Evolutionary conservation across 2,113 vertebrate genomes (phyloP).

Genomic region (Motacilla tschutschensis): DNA sequence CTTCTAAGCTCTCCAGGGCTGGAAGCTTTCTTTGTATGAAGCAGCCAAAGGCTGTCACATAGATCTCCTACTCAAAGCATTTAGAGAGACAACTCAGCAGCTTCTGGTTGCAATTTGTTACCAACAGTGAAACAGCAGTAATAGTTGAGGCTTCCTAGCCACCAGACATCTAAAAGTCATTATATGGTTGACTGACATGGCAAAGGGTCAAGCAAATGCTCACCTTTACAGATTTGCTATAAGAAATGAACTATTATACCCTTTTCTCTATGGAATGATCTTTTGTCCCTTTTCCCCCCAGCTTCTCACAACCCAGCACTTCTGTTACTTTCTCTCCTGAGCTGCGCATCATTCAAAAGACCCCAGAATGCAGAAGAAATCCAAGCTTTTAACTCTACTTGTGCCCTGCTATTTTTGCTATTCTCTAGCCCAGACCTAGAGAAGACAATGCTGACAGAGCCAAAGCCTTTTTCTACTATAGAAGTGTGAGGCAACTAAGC

Average conservation of each 20-base stretch:
- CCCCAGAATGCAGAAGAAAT: background rate
- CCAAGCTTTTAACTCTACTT: background rate
- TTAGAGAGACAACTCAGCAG: background rate
- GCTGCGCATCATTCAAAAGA: background rate
- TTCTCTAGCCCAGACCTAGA: background rate
- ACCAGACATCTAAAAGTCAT: background rate
- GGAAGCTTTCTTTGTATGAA: background rate
- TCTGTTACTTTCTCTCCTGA: background rate
- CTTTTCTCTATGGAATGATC: background rate
- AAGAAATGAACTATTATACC: background rate
- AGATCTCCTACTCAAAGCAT: background rate
- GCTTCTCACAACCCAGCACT: background rate
- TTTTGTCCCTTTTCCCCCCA: background rate
- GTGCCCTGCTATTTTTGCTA: background rate
- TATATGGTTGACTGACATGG: background rate
- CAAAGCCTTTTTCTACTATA: background rate
- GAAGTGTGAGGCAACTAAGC: background rate
- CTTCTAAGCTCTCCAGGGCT: background rate
- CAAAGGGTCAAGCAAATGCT: constrained; percentile 25
- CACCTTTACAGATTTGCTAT: background rate
- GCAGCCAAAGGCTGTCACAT: background rate
- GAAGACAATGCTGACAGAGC: background rate
- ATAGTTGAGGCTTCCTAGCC: background rate
- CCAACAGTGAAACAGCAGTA: background rate
- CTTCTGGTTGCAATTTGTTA: background rate